Evolutionary conservation across 2,888 invertebrate species (phyloP), one percentile per base, ranked within the genome.

Genomic region (Phrixothrix hirtus): DNA sequence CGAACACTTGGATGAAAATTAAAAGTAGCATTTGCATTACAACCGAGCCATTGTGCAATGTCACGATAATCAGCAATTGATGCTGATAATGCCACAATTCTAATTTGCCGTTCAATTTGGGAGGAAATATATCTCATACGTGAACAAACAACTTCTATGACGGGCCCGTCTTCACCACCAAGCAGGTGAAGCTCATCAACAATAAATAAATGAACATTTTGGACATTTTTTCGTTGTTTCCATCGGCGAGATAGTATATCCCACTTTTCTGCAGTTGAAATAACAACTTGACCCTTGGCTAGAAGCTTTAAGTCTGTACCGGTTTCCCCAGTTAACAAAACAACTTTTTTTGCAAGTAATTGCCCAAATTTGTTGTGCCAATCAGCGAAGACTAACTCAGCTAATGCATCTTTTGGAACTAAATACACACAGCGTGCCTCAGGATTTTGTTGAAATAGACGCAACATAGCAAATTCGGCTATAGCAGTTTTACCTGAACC

Each of bases 1-100:
- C 99, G 81, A 1, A 98, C 97, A 69, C 94, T 95, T 0, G 99
- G 98, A 71, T 98, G 97, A 78, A 99, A 99, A 80, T 99, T 99
- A 78, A 98, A 99, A 1, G 95, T 92, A 15, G 90, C 87, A 64
- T 94, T 92, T 1, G 95, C 85, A 64, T 89, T 89, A 69, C 96
- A 96, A 12, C 97, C 97, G 31, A 98, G 79, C 98, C 98, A 98
- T 70, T 95, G 93, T 0, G 95, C 89, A 2, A 96, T 87, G 76
- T 98, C 97, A 59, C 92, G 85, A 0, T 98, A 96, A 79, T 98
- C 97, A 10, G 94, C 91, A 38, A 99, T 78, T 0, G 98, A 95
- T 0, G 95, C 88, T 1, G 95, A 93, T 9, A 99, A 78, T 0
- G 97, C 95, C 21, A 99, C 87, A 44, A 99, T 95, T 10, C 98